Base-by-base conservation (phyloP, 37 sponge, comb jelly and placozoan genomes). In the Ephydatia muelleri region DNA sequence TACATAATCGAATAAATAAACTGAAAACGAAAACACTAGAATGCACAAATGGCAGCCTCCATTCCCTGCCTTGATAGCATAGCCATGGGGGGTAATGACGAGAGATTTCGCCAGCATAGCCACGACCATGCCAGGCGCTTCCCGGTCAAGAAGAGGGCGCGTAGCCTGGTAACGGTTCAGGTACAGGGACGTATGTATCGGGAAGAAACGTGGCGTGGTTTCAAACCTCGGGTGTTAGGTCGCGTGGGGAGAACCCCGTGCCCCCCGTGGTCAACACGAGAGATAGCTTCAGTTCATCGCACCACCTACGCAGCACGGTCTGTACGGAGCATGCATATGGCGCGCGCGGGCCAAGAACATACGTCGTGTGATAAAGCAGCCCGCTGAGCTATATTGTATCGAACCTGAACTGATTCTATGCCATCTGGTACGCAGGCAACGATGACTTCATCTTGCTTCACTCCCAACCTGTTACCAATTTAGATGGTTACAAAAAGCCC, bases 231-330 rank as follows among this genome's bases (percentile, higher is more conserved):
- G 98, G 98, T 4, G 99, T 99, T 49, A 99, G 96, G 85, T 99
- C 99, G 37, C 96, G 82, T 6, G 94, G 82, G 47, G 97, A 76
- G 38, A 99, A 91, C 0, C 99, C 99, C n/a, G 99, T 99, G 22
- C 99, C 99, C 13, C 99, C 99, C 0, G 96, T 95, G 19, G 97
- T 96, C 11, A 99, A 85, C 30, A 99, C 73, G 16, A 97, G 86
- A 5, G 68, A n/a, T 38, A 97, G 40, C 68, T 70, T 65, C 40
- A 83, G 74, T 25, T 65, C 67, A 49, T 97, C 98, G 71, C 81
- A 79, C 94, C 93, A 95, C 25, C 81, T 39, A 49, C 29, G 34
- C 57, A 94, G 36, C 0, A 89, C 82, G 43, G 21, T 68, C 91
- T 91, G 79, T 26, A 32, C 33, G 31, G 6, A 37, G 6, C 34